These are phyloP conservation scores for Sterna hirundo DNA, from an alignment of 2,113 vertebrate genomes.

Conservation along the genomic window DNA sequence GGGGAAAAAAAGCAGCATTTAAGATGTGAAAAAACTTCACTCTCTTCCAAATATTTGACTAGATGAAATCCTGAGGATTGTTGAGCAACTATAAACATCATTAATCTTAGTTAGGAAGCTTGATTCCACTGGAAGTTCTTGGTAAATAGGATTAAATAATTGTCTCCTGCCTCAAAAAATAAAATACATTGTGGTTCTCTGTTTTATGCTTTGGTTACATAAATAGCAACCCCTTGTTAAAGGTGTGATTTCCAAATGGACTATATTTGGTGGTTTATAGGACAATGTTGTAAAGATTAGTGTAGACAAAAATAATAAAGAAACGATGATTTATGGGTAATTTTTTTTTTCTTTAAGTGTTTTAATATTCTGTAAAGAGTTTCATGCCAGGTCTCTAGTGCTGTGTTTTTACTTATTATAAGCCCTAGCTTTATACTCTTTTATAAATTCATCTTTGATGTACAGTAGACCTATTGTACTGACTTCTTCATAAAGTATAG, in stretches of 20 bases:
- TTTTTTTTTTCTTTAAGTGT: neutral
- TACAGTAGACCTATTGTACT: conserved; percentile 38
- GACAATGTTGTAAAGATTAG: neutral
- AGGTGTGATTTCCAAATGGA: conserved; percentile 15
- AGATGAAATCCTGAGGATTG: neutral
- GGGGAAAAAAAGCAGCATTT: neutral
- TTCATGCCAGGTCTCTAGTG: neutral
- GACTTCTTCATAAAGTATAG: conserved; percentile 28
- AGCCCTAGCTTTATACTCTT: conserved; percentile 19
- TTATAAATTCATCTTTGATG: conserved; percentile 60
- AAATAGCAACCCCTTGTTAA: neutral
- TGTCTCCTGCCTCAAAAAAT: neutral
- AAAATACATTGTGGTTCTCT: neutral
- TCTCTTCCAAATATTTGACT: neutral
- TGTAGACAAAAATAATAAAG: neutral
- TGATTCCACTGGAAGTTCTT: neutral
- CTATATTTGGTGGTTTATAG: neutral
- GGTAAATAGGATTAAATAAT: neutral
- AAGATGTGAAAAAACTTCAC: neutral
- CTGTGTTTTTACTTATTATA: conserved; percentile 37
- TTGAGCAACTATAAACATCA: neutral
- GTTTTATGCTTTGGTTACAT: neutral
- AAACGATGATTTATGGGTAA: conserved; percentile 2
- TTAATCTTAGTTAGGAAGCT: neutral
- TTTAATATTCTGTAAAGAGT: conserved; percentile 24